Percentiles rank a stretch among this genome's conserved stretches.
Conservation (phyloP, 2,888 invertebrate genomes). For the Protonemura montana region DNA sequence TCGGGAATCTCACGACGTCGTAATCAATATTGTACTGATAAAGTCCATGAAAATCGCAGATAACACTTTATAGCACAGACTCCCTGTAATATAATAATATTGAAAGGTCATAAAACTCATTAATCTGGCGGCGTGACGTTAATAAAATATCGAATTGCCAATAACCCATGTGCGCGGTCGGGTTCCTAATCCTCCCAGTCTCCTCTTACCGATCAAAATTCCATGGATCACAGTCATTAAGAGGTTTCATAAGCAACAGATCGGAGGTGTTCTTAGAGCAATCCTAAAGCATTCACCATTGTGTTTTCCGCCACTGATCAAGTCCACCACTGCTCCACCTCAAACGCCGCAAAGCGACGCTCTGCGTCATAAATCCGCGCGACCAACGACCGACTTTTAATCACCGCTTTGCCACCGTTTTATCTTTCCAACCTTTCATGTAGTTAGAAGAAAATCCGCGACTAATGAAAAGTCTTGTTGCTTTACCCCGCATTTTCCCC, state of each 20-base stretch:
- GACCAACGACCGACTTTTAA: neutral
- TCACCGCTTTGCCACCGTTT: conserved; percentile 30
- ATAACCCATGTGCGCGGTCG: neutral
- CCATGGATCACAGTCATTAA: too few species aligned
- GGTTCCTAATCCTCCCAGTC: neutral
- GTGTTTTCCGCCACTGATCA: neutral
- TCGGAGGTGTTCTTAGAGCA: too few species aligned
- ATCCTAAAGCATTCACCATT: neutral
- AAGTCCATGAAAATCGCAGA: neutral
- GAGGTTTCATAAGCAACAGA: neutral
- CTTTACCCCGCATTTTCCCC: neutral
- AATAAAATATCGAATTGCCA: neutral
- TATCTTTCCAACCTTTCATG: neutral
- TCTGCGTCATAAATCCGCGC: neutral
- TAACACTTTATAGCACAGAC: neutral
- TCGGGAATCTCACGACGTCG: neutral
- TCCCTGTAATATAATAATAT: conserved; percentile 3
- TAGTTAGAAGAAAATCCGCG: conserved; percentile 9
- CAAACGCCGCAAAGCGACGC: neutral
- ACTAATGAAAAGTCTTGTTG: conserved; percentile 15
- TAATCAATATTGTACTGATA: neutral
- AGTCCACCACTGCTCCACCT: neutral
- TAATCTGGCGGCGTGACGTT: neutral
- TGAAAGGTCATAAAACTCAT: neutral
- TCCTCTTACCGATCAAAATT: too few species aligned